A percentile compares a stretch with the other conserved stretches of the same genome.
These are phyloP conservation scores for Euzetes globulus DNA, from an alignment of 2,888 invertebrate genomes.

Conservation along the genomic window DNA sequence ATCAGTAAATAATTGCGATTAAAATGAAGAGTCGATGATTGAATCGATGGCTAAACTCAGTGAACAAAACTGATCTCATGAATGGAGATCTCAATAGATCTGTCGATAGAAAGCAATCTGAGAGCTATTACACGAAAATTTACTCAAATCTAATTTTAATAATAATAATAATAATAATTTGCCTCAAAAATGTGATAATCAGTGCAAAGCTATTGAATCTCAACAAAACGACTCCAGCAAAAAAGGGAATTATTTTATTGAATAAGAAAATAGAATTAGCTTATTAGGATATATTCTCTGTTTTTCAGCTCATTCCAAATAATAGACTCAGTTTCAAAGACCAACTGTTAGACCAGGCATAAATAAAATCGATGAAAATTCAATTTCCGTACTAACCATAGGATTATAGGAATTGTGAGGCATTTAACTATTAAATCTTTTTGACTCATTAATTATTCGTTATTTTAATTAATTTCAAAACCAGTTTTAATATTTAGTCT, in stretches of 20 bases:
- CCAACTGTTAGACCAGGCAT: background rate
- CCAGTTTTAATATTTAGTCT: background rate
- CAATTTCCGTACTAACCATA: background rate
- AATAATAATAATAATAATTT: background rate
- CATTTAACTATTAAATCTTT: too few relatives aligned
- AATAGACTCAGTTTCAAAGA: conserved; percentile 6
- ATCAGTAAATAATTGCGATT: background rate
- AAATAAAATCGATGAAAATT: background rate
- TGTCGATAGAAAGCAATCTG: background rate
- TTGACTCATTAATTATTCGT: background rate
- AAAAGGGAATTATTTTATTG: background rate
- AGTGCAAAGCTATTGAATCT: background rate
- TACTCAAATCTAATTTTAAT: background rate
- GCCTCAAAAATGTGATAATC: background rate
- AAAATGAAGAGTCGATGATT: background rate
- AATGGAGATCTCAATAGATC: background rate
- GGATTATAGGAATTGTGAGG: background rate
- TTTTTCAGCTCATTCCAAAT: background rate
- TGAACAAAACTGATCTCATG: conserved; percentile 1
- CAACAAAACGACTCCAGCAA: background rate
- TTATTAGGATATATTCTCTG: too few relatives aligned
- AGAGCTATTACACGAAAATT: background rate
- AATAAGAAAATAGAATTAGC: background rate
- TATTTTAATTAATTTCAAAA: background rate
- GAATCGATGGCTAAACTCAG: conserved; percentile 15